Evolutionary conservation across 2,888 invertebrate species (phyloP), one percentile per base, ranked within the genome.

Genomic region (Pammene aurita): DNA sequence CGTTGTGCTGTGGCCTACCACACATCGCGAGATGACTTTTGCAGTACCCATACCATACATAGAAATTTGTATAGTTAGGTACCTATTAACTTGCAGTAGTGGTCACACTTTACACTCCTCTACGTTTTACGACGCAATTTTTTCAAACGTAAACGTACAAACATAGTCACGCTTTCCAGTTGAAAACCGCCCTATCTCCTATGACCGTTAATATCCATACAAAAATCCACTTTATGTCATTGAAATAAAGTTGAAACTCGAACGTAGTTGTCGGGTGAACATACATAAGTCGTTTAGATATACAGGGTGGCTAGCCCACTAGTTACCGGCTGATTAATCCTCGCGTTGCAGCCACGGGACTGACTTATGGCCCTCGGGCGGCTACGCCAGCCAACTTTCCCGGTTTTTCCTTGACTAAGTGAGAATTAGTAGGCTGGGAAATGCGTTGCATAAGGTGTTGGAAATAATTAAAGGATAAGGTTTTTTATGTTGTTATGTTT

Each of bases 341-440:
- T 41, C 62, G 35, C 50, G 54, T 54, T 57, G 66, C 55, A 66
- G 66, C 79, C 78, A 80, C 76, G 74, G 74, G 75, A 68, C 35
- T 70, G 62, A 70, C 70, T 70, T 70, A 70, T 66, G 57, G 62
- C 70, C n/a, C 66, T 63, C 67, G 18, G 67, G 62, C 62, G 67
- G 57, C 18, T 63, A 14, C 63, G 57, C 57, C n/a, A 52, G 62
- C 62, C 50, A 67, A 63, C 67, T 67, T 67, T 42, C 18, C 54
- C n/a, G 54, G 54, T 67, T 58, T 66, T 67, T 67, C 41, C 61
- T 56, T 48, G 48, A 54, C 61, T 67, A 67, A 67, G 62, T 67
- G 71, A 60, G 63, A 71, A 71, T 69, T 69, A 71, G 69, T 71
- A 67, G 71, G 64, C 69, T 52, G 41, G 62, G 65, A 55, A 66